Evolutionary conservation across 2,888 invertebrate species (phyloP), one percentile per base, ranked within the genome.

Genomic region (Xestia sexstrigata): DNA sequence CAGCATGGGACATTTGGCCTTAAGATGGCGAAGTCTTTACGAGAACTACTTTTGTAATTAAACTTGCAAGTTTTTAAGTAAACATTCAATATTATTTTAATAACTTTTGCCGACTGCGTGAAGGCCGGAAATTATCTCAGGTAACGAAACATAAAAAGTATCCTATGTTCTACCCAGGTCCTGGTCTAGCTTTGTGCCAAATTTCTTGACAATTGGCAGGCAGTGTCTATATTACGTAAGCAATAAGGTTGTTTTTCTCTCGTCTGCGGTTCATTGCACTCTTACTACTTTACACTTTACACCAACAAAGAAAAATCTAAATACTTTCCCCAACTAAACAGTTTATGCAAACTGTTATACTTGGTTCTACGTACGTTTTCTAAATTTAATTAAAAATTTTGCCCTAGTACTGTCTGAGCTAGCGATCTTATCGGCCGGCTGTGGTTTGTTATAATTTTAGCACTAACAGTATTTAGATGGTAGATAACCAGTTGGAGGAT

Each of bases 361-460:
- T 58, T 7, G 52, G 0, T 42, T 69, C 35, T 30, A 35, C 49
- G 62, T 65, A 66, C 9, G 49, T 74, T 80, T 84, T 66, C 66
- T 70, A 67, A 82, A 85, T 26, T 85, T 82, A 74, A 84, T 82
- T 84, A 85, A 74, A 23, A 70, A 63, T 74, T 81, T 85, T 35
- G 30, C n/a, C 30, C 15, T 9, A 58, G 17, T 23, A 7, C 39
- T 52, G 23, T 17, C 62, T 20, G 30, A 30, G 30, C 39, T 62
- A n/a, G 58, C 4, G 4, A 17, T 30, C 47, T 3, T 73, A 66
- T 70, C 17, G 23, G 30, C 49, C 65, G 66, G 81, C 60, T 74
- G 85, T 49, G 42, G 68, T 65, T 26, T 79, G 35, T 35, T 69
- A 1, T 55, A 39, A 52, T 52, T 62, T 79, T 62, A 67, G 52